A percentile compares a stretch with the other conserved stretches of the same genome.
Conservation (phyloP, 2,113 vertebrate species). For the Noctilio leporinus region DNA sequence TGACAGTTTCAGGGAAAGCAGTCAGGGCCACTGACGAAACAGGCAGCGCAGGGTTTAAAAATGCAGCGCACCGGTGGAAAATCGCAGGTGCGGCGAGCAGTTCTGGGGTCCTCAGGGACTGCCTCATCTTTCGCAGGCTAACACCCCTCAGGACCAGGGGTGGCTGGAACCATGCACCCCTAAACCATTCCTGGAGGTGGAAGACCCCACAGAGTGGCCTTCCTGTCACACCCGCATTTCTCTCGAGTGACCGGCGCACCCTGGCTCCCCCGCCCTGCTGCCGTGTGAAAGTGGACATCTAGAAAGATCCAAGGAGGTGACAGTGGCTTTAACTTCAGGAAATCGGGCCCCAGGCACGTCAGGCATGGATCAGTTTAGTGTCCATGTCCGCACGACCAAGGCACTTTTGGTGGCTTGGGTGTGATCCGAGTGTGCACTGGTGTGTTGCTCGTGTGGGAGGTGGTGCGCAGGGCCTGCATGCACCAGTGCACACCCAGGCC, state of each 20-base stretch:
- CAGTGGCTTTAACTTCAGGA: not conserved
- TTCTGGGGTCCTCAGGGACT: no score
- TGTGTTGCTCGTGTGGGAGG: accelerated
- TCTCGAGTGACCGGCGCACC: not conserved
- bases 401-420: accelerated
- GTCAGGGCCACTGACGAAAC: not conserved
- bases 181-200: no score
- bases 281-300: not conserved
- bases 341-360: not conserved
- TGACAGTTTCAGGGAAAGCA: no score
- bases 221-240: not conserved
- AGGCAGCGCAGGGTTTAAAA: not conserved
- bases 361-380: not conserved
- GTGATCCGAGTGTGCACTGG: not conserved
- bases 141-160: not conserved
- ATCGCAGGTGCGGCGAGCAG: no score
- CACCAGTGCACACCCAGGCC: not conserved
- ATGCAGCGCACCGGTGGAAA: not conserved
- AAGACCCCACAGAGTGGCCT: accelerated
- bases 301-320: not conserved
- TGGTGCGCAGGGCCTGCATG: not conserved
- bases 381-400: not conserved
- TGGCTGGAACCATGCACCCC: accelerated
- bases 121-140: not conserved
- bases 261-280: not conserved